Evolutionary conservation across 1,140 invertebrate genomes (phyloP), one percentile per base, ranked within the genome.

Genomic region (Bombus confusus): DNA sequence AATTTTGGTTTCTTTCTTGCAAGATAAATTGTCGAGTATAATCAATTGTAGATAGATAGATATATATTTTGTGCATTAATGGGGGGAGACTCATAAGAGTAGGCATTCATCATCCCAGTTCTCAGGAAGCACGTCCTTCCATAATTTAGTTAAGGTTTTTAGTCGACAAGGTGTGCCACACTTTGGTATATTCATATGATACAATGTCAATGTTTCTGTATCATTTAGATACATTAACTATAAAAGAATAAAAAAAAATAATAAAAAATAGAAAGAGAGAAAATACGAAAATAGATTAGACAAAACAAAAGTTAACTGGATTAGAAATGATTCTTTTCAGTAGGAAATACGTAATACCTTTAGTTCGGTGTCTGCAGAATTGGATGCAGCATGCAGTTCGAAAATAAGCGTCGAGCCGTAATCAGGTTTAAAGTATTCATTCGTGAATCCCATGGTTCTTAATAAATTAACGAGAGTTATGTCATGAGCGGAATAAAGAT

Each of bases 401-500:
- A 98, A 95, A 39, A 97, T 95, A 3, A 98, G 81, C 28, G 96
- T 96, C 2, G 97, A 96, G 3, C 97, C 97, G 93, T 97, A 97
- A 66, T 97, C 96, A 0, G 97, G 97, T 90, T 97, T 96, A 22
- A 97, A 92, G 28, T 95, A 93, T 86, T 96, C 93, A 83, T 96
- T 95, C 0, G 95, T 92, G 84, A 97, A 96, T 13, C 97, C 97
- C 88, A 98, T 95, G 0, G 97, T 95, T 83, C 97, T 95, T 94
- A 97, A 95, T 12, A 97, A 89, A 89, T 96, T 96, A 0, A 98
- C 97, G n/a, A 98, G 91, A 0, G 96, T 97, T 4, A 97, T 94
- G 92, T 98, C 97, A 91, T 98, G 97, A 0, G 95, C 97, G 0
- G 97, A 96, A 93, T 97, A 98, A 18, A 97, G 91, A 89, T 96